These are phyloP conservation scores for Malacoraja senta DNA, from an alignment of 2,797 vertebrate genomes.

Conservation along the genomic window DNA sequence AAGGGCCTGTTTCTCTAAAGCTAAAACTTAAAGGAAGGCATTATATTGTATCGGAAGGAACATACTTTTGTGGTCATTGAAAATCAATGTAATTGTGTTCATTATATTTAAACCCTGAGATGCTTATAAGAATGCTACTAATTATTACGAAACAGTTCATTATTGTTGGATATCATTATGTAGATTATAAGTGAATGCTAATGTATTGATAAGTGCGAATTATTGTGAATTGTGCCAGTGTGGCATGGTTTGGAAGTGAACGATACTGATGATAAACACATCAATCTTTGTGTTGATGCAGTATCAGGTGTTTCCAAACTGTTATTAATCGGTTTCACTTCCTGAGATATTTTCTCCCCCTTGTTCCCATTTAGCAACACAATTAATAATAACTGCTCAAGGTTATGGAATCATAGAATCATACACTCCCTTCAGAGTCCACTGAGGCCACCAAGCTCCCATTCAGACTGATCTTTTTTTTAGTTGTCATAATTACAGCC, in stretches of 20 bases:
- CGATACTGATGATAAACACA: neutral
- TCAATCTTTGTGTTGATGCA: too few relatives aligned
- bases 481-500: too few relatives aligned
- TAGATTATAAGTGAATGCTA: neutral
- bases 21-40: neutral
- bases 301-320: too few relatives aligned
- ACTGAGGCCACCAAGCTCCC: too few relatives aligned
- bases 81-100: neutral
- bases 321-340: too few relatives aligned
- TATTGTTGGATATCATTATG: neutral
- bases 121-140: neutral
- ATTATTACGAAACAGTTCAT: neutral
- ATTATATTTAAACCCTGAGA: neutral
- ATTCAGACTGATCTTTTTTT: too few relatives aligned
- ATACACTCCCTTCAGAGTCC: too few relatives aligned
- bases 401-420: too few relatives aligned
- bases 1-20: too few relatives aligned
- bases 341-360: too few relatives aligned
- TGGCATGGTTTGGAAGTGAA: neutral
- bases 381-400: too few relatives aligned
- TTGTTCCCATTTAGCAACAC: too few relatives aligned
- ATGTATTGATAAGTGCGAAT: neutral
- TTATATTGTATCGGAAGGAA: neutral
- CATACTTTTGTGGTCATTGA: neutral
- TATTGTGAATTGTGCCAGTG: neutral